Base-by-base conservation (phyloP, 2,113 vertebrate genomes). In the Mus pahari region DNA sequence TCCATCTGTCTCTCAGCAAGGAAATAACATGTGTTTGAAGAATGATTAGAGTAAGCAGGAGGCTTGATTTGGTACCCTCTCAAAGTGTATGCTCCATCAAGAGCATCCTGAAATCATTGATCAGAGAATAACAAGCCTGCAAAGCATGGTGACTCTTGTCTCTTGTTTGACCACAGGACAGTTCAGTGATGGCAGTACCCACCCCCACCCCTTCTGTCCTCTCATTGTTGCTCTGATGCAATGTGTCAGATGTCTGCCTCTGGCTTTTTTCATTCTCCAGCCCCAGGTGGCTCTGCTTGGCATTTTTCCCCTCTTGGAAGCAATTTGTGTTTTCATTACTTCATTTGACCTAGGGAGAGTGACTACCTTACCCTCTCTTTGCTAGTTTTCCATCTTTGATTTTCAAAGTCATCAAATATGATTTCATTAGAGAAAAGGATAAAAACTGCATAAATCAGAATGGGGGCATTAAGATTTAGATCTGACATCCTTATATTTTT, bases 261-360 rank as follows among this genome's bases (percentile, higher is more conserved):
- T 89, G 89, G 12, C 48, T 39, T 28, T 58, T 42, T 74, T 89
- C 53, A 60, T 60, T 74, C 86, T 58, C 86, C n/a, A 75, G n/a
- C 71, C 79, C 70, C 36, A 66, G 77, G 26, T 71, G 48, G 48
- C 74, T 62, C 11, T 3, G 1, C 36, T 14, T 89, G 84, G 16
- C 22, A 1, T 68, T n/a, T n/a, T 68, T 77, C 45, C 53, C 66
- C 10, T 75, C 92, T 86, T 55, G 22, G 78, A 82, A 78, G 42
- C 28, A 58, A 4, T 79, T 94, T 75, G 28, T 73, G 62, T 94
- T 74, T 83, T 84, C 60, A 60, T 92, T 84, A 31, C 62, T 94
- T 39, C 22, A 71, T 58, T 88, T 79, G 70, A 77, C 4, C 20
- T 64, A 53, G 64, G 13, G 33, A 89, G 82, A 75, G 90, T 7